Evolutionary conservation across 2,888 invertebrate species (phyloP), one percentile per base, ranked within the genome.

Genomic region (Chloroclysta siterata): DNA sequence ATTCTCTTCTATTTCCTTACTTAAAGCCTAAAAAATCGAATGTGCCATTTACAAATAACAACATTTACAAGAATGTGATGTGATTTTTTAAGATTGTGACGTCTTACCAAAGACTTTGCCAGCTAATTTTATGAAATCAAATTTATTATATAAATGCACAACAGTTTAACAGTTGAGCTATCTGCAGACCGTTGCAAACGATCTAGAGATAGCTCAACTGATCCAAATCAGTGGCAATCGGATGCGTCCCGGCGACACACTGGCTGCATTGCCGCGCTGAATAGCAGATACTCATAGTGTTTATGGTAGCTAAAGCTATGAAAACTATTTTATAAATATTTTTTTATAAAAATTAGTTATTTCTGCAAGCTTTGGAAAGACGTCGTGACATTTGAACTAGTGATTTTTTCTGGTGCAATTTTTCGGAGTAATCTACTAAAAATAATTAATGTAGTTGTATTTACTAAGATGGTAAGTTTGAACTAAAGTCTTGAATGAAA

Each of bases 391-490:
- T 44, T 65, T 72, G 50, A 54, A 55, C 63, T 75, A 78, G 76
- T 79, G 73, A 77, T 78, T 63, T 74, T 74, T 11, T 53, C 39
- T 76, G 79, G 83, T 83, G 83, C 82, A 81, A 80, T 79, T 76
- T 76, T 77, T 74, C 65, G 77, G 68, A 68, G 71, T 67, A 75
- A 71, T 69, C 60, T 72, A 78, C 73, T 76, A 75, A 78, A n/a
- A 70, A 74, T 65, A 60, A 57, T 22, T 62, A 69, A 68, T 63
- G 69, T 57, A 66, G 58, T 65, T 60, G 64, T 60, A 55, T 17
- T 52, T 68, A 70, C 67, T 62, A 59, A 66, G 52, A 36, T 36
- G 58, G 70, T 66, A 72, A 66, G 52, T 42, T 66, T 65, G 63
- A 69, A 71, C 64, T 76, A 58, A 67, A 62, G 33, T 59, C 66